A percentile compares a stretch with the other conserved stretches of the same genome.
Conservation (phyloP, 2,888 invertebrate species). For the Cybosia mesomella region DNA sequence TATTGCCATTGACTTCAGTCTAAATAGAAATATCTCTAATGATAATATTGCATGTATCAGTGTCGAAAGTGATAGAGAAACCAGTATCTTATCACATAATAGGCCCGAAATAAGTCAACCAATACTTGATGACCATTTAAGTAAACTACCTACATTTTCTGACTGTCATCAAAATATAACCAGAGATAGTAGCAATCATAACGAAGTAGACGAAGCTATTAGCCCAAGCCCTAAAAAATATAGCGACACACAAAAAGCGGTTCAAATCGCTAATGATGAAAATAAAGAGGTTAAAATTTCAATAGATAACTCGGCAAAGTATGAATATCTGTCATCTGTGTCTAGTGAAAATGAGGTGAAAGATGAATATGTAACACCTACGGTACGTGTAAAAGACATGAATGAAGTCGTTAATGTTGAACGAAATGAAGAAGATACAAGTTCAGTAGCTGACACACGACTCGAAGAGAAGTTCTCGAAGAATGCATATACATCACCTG, state of each 20-base stretch:
- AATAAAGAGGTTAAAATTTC: neutral
- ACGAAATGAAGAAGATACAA: neutral
- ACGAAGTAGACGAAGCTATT: constrained; percentile 1
- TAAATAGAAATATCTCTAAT: constrained; percentile 56
- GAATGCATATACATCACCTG: constrained; percentile 8
- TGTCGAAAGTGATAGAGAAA: constrained; percentile 23
- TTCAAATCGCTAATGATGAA: neutral
- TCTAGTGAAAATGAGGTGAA: neutral
- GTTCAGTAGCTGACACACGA: neutral
- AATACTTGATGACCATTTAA: constrained; percentile 16
- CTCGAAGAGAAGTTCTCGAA: neutral
- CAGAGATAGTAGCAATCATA: neutral
- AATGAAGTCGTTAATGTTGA: neutral
- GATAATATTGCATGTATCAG: constrained; percentile 28
- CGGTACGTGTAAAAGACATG: neutral
- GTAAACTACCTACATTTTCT: constrained; percentile 18
- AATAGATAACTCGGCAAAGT: neutral
- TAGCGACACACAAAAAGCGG: neutral
- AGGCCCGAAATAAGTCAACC: constrained; percentile 17
- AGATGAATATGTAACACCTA: constrained; percentile 2
- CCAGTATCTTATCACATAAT: constrained; percentile 9
- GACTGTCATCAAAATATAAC: constrained; percentile 6
- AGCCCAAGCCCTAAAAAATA: neutral
- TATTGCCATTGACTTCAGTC: constrained; percentile 74
- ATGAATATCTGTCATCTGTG: constrained; percentile 10